These are phyloP conservation scores for Drosophila yooni DNA, from an alignment of 2,888 invertebrate genomes.

Conservation along the genomic window DNA sequence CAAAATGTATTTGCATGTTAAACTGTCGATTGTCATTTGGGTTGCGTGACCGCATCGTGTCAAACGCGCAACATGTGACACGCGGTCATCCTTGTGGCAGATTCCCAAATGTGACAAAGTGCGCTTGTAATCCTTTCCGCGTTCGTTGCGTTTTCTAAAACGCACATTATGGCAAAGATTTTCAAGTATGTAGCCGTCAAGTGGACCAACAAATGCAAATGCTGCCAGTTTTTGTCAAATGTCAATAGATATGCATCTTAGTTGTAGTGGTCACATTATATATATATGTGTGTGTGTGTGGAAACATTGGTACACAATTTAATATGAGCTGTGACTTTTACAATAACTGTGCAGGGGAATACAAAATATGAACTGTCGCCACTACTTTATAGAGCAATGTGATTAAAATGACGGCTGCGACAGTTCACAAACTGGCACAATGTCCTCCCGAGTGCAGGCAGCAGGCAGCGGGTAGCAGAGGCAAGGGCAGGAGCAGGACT, in stretches of 20 bases:
- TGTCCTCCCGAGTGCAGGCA: constrained; percentile 56
- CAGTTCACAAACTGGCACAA: constrained; percentile 67
- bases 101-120: constrained; percentile 56
- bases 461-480: neutral
- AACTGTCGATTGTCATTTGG: neutral
- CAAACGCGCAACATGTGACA: neutral
- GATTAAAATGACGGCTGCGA: constrained; percentile 71
- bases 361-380: constrained; percentile 26
- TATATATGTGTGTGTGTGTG: neutral
- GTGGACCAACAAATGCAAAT: constrained; percentile 72
- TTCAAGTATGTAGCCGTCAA: constrained; percentile 68
- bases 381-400: constrained; percentile 64
- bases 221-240: constrained; percentile 54
- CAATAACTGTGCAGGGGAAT: constrained; percentile 37
- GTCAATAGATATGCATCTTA: constrained; percentile 41
- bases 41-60: neutral
- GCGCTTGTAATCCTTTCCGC: constrained; percentile 14
- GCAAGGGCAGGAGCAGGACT: constrained; percentile 17
- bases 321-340: constrained; percentile 34
- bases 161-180: constrained; percentile 47
- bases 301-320: constrained; percentile 22
- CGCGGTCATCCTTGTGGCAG: constrained; percentile 13
- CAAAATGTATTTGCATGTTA: neutral
- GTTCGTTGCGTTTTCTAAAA: constrained; percentile 28
- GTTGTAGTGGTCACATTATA: neutral